Base-by-base conservation (phyloP, 2,113 vertebrate species). In the Channa maculata region DNA sequence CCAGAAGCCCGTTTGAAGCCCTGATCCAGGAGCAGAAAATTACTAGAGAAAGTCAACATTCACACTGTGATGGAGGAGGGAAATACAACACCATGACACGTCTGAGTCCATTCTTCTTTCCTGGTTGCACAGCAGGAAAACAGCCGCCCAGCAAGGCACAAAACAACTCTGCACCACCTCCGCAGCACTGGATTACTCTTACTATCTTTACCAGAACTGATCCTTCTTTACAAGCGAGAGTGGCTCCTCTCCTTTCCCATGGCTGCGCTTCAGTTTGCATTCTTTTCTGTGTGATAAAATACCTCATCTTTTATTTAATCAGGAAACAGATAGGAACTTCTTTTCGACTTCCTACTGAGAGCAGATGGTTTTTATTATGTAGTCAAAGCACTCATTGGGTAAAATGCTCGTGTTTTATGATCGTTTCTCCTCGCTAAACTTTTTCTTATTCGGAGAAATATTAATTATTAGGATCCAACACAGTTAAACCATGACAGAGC, bases 181-280 rank as follows among this genome's bases (percentile, higher is more conserved):
- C 60, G 6, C 52, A 59, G 63, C 68, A 61, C 39, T 33, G 81
- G 79, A 92, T 84, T 83, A 85, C 90, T 93, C 86, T 85, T 71
- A 80, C 64, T 3, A 89, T 89, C 85, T 92, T 90, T 83, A 89
- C 78, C 78, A 87, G 75, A 86, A 87, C 73, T 79, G 83, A 93
- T 92, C 83, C 71, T 90, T 86, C 77, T 70, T 86, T 80, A 83
- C 71, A 62, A 66, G 49, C 58, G 61, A 51, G 36, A 41, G n/a
- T 12, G 48, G 45, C 41, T 50, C 62, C 15, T 70, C 64, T 75
- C 33, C 65, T 63, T 14, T 74, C 55, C 66, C 65, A 53, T 69
- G 62, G 72, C 61, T 8, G 2, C 2, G 46, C 81, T 2, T 60
- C 71, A 75, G 75, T 62, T 70, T 76, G 84, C 52, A 64, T 80